A percentile compares a stretch with the other conserved stretches of the same genome.
These are phyloP conservation scores for Hapalemur alaotrensis DNA, from an alignment of 2,797 vertebrate genomes.

Conservation along the genomic window DNA sequence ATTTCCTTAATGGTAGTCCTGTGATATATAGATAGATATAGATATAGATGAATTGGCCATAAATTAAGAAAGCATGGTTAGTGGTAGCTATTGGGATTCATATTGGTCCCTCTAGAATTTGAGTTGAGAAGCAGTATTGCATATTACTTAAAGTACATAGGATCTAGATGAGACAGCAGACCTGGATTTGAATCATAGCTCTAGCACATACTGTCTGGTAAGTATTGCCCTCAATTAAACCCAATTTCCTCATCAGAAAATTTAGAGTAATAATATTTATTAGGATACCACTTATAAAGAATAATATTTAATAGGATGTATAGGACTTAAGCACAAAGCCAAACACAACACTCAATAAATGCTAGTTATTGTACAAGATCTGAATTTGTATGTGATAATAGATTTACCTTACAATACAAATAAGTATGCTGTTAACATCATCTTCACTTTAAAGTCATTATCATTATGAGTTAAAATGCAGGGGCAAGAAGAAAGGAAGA, in stretches of 20 bases:
- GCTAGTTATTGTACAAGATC: neutral
- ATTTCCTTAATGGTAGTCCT: neutral
- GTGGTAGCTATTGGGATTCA: neutral
- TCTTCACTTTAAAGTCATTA: conserved; percentile 51
- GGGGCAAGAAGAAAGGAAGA: neutral
- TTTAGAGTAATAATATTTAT: neutral
- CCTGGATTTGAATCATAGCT: neutral
- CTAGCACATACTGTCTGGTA: neutral
- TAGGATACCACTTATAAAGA: conserved; percentile 15
- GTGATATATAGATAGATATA: neutral
- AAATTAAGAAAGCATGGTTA: neutral
- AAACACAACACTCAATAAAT: neutral
- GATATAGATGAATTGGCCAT: neutral
- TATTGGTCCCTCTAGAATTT: neutral
- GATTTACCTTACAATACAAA: conserved; percentile 6
- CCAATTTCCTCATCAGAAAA: conserved; percentile 35
- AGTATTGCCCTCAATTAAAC: neutral
- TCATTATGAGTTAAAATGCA: neutral
- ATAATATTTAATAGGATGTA: neutral
- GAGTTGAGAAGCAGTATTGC: neutral
- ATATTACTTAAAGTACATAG: neutral
- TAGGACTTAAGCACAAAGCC: neutral
- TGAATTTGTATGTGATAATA: neutral
- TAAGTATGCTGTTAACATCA: neutral
- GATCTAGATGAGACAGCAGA: neutral